Evolutionary conservation across 2,113 vertebrate species (phyloP).

Genomic region (Cyphomyrus plagiostoma): DNA sequence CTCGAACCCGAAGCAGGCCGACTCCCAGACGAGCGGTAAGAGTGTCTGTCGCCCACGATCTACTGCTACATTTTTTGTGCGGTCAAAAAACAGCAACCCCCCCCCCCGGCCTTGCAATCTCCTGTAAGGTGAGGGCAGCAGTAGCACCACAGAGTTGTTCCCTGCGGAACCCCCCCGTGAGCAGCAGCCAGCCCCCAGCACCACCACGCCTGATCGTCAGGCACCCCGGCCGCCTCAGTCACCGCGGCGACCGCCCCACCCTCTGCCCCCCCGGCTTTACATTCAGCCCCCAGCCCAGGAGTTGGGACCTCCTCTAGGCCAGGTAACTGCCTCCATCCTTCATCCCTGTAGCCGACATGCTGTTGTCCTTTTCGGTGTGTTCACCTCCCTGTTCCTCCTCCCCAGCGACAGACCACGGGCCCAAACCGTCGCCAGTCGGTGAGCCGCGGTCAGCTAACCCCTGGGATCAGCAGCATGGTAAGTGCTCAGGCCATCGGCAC

Average conservation of each 20-base stretch:
- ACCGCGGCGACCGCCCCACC: conserved; percentile 76
- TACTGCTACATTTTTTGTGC: no score
- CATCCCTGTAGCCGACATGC: not conserved
- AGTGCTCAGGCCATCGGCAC: conserved; percentile 28
- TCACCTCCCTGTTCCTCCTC: not conserved
- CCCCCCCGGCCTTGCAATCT: not conserved
- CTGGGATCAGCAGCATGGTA: conserved; percentile 87
- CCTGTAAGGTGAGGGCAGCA: conserved; percentile 67
- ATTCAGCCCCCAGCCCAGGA: conserved; percentile 90
- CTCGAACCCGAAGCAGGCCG: conserved; percentile 70
- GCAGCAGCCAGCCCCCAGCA: conserved; percentile 52
- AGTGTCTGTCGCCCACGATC: not conserved
- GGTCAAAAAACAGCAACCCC: not conserved
- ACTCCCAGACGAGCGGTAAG: conserved; percentile 76
- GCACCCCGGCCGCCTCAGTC: conserved; percentile 73
- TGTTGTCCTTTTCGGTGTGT: not conserved
- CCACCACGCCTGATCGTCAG: conserved; percentile 68
- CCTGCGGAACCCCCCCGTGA: conserved; percentile 71
- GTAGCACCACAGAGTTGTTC: conserved; percentile 56
- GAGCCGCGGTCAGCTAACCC: conserved; percentile 86
- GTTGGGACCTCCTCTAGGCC: conserved; percentile 79
- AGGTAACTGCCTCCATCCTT: conserved; percentile 54
- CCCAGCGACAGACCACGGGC: conserved; percentile 57
- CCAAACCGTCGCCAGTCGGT: conserved; percentile 76
- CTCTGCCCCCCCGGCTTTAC: conserved; percentile 83